Conservation (phyloP, 1,140 invertebrate genomes). For the Halesus radiatus region DNA sequence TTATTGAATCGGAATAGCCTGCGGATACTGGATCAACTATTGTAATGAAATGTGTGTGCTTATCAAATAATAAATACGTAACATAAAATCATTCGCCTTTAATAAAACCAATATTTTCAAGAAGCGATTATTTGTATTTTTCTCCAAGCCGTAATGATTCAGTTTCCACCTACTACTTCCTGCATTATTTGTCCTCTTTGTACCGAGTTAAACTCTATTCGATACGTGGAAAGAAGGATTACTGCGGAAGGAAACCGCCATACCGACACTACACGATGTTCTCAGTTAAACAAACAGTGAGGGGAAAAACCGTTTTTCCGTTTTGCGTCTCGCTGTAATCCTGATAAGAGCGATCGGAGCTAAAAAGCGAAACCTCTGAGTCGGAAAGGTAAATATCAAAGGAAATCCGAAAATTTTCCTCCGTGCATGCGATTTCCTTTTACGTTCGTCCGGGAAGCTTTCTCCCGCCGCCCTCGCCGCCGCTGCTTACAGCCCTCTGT, state of each 20-base stretch:
- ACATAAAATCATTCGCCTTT: no score
- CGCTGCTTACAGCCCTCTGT: not conserved
- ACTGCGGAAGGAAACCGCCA: not conserved
- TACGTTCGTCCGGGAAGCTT: slow-evolving; percentile 20
- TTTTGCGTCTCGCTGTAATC: slow-evolving; percentile 38
- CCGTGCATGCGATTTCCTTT: slow-evolving; percentile 29
- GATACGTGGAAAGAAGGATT: slow-evolving; percentile 6
- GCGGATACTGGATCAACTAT: no score
- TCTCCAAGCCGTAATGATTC: no score
- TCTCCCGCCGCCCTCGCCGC: not conserved
- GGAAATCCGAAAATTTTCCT: slow-evolving; percentile 47
- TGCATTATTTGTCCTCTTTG: no score
- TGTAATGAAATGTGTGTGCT: no score
- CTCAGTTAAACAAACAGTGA: slow-evolving; percentile 10
- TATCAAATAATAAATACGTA: no score
- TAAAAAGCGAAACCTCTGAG: slow-evolving; percentile 49
- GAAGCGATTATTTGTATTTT: no score
- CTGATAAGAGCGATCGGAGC: slow-evolving; percentile 44
- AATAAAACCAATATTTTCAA: no score
- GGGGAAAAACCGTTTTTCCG: slow-evolving; percentile 3
- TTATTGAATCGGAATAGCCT: no score
- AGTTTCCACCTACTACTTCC: no score
- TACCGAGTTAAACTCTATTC: no score
- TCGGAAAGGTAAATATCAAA: slow-evolving; percentile 54
- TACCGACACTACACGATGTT: slow-evolving; percentile 28